These are phyloP conservation scores for Troides oblongomaculatus DNA, from an alignment of 2,888 invertebrate genomes.

Conservation along the genomic window DNA sequence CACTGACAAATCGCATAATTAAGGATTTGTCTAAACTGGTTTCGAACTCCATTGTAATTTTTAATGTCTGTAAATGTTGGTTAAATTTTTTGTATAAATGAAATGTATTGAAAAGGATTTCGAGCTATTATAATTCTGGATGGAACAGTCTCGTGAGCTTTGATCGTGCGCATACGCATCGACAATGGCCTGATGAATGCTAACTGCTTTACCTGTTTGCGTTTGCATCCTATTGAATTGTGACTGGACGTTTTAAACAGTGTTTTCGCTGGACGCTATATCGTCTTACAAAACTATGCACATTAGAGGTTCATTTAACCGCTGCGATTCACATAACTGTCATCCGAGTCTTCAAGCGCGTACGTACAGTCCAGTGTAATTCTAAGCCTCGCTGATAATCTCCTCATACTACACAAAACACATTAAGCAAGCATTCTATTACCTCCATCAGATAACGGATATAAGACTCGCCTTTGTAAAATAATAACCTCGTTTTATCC, in stretches of 20 bases:
- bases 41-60: not conserved
- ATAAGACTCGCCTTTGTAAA: conserved; percentile 24
- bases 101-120: conserved; percentile 10
- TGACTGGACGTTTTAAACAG: conserved; percentile 21
- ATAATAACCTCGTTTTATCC: conserved; percentile 23
- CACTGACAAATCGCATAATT: conserved; percentile 17
- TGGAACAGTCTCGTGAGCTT: conserved; percentile 28
- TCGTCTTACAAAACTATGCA: conserved; percentile 9
- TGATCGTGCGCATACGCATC: conserved; percentile 30
- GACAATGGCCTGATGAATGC: conserved; percentile 23
- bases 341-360: conserved; percentile 17
- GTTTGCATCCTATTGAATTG: conserved; percentile 28
- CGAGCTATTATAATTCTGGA: conserved; percentile 22
- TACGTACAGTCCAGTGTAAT: conserved; percentile 17
- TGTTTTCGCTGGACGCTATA: conserved; percentile 20
- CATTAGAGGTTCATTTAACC: conserved; percentile 14
- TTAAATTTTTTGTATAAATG: not conserved
- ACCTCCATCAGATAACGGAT: conserved; percentile 29
- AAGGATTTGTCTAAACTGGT: conserved; percentile 17
- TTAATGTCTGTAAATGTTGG: not conserved
- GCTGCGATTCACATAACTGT: conserved; percentile 19
- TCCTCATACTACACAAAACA: conserved; percentile 23
- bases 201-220: conserved; percentile 26
- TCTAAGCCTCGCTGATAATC: conserved; percentile 24
- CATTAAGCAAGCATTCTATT: conserved; percentile 30